phyloP scores from a whole-genome alignment of 2,888 invertebrate genomes.

The Tachina lurida region DNA sequence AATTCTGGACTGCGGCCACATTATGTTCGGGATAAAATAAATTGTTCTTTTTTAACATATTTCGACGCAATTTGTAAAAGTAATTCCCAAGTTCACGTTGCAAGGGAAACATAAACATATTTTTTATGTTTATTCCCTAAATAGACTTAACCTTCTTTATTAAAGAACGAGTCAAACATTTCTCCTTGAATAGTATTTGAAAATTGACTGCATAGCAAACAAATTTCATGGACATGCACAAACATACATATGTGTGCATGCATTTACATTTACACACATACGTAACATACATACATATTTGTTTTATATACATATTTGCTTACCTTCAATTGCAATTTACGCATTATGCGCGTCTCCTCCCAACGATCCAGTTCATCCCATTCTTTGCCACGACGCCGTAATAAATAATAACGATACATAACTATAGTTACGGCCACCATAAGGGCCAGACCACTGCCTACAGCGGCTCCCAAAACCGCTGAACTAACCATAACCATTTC shows the following conservation, averaged over 20 bases:
- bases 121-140: no score
- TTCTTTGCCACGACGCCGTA: slow-evolving; percentile 85
- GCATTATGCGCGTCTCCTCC: slow-evolving; percentile 83
- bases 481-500: slow-evolving; percentile 85
- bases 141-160: no score
- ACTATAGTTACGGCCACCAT: slow-evolving; percentile 87
- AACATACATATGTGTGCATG: background rate
- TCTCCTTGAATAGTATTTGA: no score
- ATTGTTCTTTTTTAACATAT: no score
- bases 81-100: no score
- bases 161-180: no score
- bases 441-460: slow-evolving; percentile 87
- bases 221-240: no score
- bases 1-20: no score
- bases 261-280: background rate
- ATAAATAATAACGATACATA: slow-evolving; percentile 86
- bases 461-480: slow-evolving; percentile 87
- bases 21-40: no score
- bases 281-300: background rate
- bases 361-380: slow-evolving; percentile 86
- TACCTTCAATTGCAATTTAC: slow-evolving; percentile 82
- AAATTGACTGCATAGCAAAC: no score
- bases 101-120: no score
- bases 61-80: no score
- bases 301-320: slow-evolving; percentile 18